phyloP scores from a whole-genome alignment of 2,113 vertebrate species.

The Tetrao urogallus region DNA sequence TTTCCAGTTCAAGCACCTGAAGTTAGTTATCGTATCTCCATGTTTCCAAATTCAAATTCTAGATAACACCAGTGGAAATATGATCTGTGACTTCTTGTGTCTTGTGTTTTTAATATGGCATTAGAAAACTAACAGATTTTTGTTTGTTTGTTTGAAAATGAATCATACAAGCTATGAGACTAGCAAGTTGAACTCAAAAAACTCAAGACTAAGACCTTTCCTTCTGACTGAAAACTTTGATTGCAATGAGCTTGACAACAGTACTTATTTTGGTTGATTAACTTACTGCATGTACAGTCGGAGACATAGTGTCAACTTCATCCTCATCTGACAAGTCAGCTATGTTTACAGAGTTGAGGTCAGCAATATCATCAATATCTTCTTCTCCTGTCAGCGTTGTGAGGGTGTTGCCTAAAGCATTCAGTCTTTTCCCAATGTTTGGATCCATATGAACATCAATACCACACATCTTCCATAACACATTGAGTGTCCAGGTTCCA shows the following conservation, averaged over 20 bases:
- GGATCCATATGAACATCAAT: slow-evolving; percentile 99
- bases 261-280: background rate
- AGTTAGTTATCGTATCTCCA: background rate
- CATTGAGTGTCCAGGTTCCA: slow-evolving; percentile 96
- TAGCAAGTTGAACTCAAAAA: background rate
- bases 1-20: background rate
- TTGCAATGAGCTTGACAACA: background rate
- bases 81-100: background rate
- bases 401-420: slow-evolving; percentile 93
- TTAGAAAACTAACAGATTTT: background rate
- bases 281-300: slow-evolving; percentile 90
- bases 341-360: slow-evolving; percentile 91
- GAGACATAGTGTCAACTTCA: slow-evolving; percentile 91
- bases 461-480: slow-evolving; percentile 99
- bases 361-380: slow-evolving; percentile 92
- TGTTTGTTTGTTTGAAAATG: background rate
- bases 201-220: background rate
- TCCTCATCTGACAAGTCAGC: slow-evolving; percentile 95
- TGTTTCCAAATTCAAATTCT: background rate
- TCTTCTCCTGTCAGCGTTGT: slow-evolving; percentile 97
- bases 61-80: background rate
- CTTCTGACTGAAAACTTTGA: background rate
- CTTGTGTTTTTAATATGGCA: background rate
- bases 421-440: slow-evolving; percentile 96
- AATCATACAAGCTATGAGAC: background rate